Evolutionary conservation across 1,140 invertebrate species (phyloP).

Genomic region (Drosophila pruinosa): DNA sequence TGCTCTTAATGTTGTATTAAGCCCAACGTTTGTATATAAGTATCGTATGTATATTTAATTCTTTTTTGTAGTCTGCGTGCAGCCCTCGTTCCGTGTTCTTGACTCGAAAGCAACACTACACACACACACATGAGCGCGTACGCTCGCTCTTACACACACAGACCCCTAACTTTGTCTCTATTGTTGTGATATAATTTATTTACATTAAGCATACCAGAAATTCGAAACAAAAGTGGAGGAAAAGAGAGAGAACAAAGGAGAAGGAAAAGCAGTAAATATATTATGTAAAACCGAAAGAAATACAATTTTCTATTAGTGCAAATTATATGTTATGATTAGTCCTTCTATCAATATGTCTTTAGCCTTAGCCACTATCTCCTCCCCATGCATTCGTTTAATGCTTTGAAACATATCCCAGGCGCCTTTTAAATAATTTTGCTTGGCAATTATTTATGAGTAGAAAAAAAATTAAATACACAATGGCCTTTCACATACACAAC

Average conservation of each 20-base stretch:
- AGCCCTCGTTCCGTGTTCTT: conserved; percentile 3
- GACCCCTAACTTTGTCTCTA: conserved; percentile 68
- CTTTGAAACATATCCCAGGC: conserved; percentile 68
- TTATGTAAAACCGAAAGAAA: conserved; percentile 41
- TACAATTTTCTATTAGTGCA: conserved; percentile 68
- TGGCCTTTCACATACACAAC: conserved; percentile 30
- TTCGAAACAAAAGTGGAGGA: conserved; percentile 15
- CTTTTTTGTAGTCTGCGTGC: conserved; percentile 22
- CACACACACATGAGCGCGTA: conserved; percentile 26
- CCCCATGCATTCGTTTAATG: conserved; percentile 13
- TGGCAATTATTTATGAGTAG: conserved; percentile 46
- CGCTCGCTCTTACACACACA: conserved; percentile 30
- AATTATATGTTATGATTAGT: conserved; percentile 55
- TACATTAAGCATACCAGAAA: conserved; percentile 53
- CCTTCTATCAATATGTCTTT: conserved; percentile 36
- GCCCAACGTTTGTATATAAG: conserved; percentile 39
- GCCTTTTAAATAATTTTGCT: conserved; percentile 46
- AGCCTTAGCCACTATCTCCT: conserved; percentile 12
- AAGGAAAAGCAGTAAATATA: conserved; percentile 29
- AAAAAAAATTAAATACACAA: conserved; percentile 13
- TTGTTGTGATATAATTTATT: conserved; percentile 80
- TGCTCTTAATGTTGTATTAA: conserved; percentile 25
- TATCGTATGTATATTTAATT: conserved; percentile 11
- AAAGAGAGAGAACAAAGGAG: conserved; percentile 6
- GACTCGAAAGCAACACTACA: conserved; percentile 4